Conservation (phyloP, 2,888 invertebrate species). For the Apamea monoglypha region DNA sequence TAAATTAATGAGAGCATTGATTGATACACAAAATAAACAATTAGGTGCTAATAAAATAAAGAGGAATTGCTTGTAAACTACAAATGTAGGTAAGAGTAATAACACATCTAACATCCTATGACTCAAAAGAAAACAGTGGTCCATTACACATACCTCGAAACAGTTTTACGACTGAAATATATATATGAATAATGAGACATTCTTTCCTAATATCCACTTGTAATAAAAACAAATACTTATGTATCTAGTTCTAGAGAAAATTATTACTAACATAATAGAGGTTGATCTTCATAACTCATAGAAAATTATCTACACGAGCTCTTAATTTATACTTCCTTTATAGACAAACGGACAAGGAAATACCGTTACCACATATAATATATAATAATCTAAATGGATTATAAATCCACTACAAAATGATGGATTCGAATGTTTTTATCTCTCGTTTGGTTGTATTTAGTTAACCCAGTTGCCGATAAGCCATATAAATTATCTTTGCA, state of each 20-base stretch:
- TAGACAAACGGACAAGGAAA: conserved; percentile 63
- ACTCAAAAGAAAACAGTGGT: conserved; percentile 14
- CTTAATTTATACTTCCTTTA: conserved; percentile 61
- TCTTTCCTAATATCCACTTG: conserved; percentile 12
- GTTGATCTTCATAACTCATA: conserved; percentile 19
- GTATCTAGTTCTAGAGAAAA: conserved; percentile 20
- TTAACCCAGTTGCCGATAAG: conserved; percentile 79
- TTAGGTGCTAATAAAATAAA: conserved; percentile 46
- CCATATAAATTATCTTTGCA: conserved; percentile 74
- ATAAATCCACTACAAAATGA: conserved; percentile 73
- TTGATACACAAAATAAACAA: conserved; percentile 43
- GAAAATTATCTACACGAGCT: conserved; percentile 27
- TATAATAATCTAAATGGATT: conserved; percentile 66
- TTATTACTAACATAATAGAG: conserved; percentile 10
- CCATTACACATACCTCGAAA: conserved; percentile 16
- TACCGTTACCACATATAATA: conserved; percentile 70
- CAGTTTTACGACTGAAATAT: conserved; percentile 24
- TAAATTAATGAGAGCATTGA: conserved; percentile 32
- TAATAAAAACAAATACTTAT: conserved; percentile 18
- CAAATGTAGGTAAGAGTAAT: conserved; percentile 35
- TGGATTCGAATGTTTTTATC: conserved; percentile 74
- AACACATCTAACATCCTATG: conserved; percentile 12
- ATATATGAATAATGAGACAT: conserved; percentile 38
- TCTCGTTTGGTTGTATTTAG: conserved; percentile 70
- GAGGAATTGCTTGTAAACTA: conserved; percentile 36